Percentiles rank a stretch among this genome's conserved stretches.
phyloP scores from a whole-genome alignment of 2,888 invertebrate species.

The Oscheius onirici region DNA sequence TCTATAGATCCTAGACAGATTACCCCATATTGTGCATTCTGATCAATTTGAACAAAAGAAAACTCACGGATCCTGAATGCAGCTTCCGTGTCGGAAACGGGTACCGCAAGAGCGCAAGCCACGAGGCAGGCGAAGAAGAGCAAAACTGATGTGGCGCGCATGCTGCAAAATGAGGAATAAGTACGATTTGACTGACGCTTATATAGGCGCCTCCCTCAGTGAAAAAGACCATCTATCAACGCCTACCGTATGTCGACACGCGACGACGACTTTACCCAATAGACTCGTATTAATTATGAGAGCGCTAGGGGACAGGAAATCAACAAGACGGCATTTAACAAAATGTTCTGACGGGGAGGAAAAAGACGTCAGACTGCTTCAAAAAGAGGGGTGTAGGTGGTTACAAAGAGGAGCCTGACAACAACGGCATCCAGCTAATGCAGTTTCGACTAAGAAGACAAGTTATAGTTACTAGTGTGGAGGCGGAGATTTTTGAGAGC shows the following conservation, averaged over 20 bases:
- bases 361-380: slow-evolving; percentile 17
- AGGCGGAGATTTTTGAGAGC: too few species aligned
- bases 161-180: slow-evolving; percentile 31
- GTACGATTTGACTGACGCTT: not conserved
- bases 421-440: not conserved
- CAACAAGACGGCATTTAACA: slow-evolving; percentile 11
- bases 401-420: not conserved
- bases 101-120: slow-evolving; percentile 30
- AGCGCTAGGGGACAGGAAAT: slow-evolving; percentile 10
- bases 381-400: not conserved
- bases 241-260: slow-evolving; percentile 33
- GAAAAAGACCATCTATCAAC: slow-evolving; percentile 30
- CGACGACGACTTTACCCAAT: slow-evolving; percentile 30
- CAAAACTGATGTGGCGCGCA: slow-evolving; percentile 27
- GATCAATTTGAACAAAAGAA: too few species aligned
- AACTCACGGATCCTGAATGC: slow-evolving; percentile 30
- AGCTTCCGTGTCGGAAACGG: slow-evolving; percentile 33
- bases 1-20: too few species aligned
- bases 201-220: slow-evolving; percentile 5
- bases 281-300: slow-evolving; percentile 29
- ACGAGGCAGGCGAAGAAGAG: slow-evolving; percentile 32
- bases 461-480: too few species aligned
- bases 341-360: slow-evolving; percentile 9
- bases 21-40: too few species aligned
- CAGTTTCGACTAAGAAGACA: not conserved